Evolutionary conservation across 2,888 invertebrate species (phyloP).

Genomic region (Drosophila macrothrix): DNA sequence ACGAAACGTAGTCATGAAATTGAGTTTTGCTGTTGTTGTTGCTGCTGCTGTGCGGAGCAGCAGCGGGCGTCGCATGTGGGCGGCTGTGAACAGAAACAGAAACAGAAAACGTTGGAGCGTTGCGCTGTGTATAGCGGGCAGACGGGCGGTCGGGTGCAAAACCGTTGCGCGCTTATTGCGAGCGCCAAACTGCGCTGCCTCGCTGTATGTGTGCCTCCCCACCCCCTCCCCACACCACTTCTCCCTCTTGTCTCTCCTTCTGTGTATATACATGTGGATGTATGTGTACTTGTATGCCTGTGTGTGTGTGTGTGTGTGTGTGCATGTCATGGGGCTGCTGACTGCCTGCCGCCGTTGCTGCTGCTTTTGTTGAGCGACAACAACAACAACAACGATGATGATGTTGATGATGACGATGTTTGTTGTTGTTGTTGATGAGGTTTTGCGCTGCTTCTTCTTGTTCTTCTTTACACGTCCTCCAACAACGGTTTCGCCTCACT

Average conservation of each 20-base stretch:
- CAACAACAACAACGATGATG: conserved; percentile 33
- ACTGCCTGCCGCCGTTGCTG: conserved; percentile 53
- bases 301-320: conserved; percentile 29
- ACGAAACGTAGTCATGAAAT: conserved; percentile 59
- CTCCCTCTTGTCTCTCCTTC: conserved; percentile 35
- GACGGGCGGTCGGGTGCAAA: conserved; percentile 29
- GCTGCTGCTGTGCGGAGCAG: conserved; percentile 48
- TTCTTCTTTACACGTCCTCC: conserved; percentile 80
- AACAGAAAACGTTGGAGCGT: conserved; percentile 59
- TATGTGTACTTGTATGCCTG: conserved; percentile 10
- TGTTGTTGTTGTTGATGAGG: conserved; percentile 65
- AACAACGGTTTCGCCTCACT: conserved; percentile 59
- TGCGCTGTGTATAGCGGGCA: conserved; percentile 41
- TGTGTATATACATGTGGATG: conserved; percentile 30
- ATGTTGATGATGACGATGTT: conserved; percentile 10
- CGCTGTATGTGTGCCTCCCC: conserved; percentile 28
- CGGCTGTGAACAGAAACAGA: conserved; percentile 58
- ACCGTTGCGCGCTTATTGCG: conserved; percentile 67
- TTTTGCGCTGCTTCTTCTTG: conserved; percentile 68
- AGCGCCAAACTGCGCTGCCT: conserved; percentile 65
- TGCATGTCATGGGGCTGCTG: conserved; percentile 62
- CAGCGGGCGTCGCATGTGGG: conserved; percentile 69
- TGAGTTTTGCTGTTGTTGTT: conserved; percentile 53
- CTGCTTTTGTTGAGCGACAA: conserved; percentile 59
- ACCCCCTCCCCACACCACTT: neutral